phyloP scores from a whole-genome alignment of 2,888 invertebrate species.

The Heliconius hortense region DNA sequence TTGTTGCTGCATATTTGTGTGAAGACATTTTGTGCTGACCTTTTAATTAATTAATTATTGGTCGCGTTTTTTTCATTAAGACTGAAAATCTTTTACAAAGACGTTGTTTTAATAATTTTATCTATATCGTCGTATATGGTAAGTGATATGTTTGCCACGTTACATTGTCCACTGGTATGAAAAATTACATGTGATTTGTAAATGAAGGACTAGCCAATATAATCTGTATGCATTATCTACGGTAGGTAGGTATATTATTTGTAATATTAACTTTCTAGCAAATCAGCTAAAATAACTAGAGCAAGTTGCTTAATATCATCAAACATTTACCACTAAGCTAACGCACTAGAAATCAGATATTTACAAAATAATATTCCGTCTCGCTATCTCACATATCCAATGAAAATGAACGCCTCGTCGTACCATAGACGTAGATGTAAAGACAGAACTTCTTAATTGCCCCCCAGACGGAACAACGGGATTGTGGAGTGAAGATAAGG shows the following conservation, averaged over 20 bases:
- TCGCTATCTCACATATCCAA: conserved; percentile 10
- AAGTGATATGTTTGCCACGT: no score
- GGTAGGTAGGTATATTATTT: background rate
- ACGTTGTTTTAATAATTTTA: no score
- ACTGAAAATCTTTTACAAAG: no score
- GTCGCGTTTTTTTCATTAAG: background rate
- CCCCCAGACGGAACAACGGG: conserved; percentile 28
- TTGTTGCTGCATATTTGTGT: background rate
- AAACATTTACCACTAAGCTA: background rate
- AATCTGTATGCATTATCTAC: no score
- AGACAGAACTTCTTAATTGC: conserved; percentile 34
- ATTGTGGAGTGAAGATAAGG: conserved; percentile 23
- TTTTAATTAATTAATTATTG: background rate
- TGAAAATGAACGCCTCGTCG: conserved; percentile 11
- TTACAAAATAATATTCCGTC: conserved; percentile 1
- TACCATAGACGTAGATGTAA: conserved; percentile 15
- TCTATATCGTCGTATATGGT: no score
- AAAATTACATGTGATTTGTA: no score
- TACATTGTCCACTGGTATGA: no score
- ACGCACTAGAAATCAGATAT: background rate
- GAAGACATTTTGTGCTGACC: background rate
- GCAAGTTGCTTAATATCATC: background rate
- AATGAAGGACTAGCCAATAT: no score
- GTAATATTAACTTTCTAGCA: background rate
- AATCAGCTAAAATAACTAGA: background rate